Conservation (phyloP, 2,113 vertebrate species). For the Agelaius phoeniceus region DNA sequence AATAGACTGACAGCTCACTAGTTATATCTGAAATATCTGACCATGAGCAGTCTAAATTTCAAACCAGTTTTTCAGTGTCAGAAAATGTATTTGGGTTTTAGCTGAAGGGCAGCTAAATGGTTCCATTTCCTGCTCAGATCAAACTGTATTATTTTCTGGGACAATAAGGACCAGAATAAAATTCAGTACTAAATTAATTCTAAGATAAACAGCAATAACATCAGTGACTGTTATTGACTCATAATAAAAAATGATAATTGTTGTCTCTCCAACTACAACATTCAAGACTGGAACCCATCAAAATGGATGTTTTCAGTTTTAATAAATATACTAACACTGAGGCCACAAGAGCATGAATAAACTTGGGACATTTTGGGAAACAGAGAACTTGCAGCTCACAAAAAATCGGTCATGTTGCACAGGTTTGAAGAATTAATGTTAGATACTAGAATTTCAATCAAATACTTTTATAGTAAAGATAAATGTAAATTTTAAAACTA, state of each 20-base stretch:
- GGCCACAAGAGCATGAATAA: not conserved
- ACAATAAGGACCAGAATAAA: not conserved
- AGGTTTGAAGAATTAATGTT: not conserved
- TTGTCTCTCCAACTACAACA: not conserved
- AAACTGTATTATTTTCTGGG: not conserved
- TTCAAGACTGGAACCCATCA: not conserved
- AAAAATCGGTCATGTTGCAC: not conserved
- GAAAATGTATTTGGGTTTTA: not conserved
- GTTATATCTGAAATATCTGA: constrained; percentile 24
- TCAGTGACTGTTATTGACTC: not conserved
- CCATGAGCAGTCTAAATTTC: not conserved
- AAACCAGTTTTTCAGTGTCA: not conserved
- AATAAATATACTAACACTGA: not conserved
- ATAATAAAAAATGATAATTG: not conserved
- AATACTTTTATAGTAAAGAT: not conserved
- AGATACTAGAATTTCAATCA: not conserved
- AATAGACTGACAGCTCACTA: constrained; percentile 7
- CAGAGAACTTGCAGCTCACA: not conserved
- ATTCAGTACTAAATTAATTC: not conserved
- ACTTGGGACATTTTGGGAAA: not conserved
- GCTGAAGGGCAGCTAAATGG: not conserved
- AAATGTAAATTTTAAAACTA: not conserved
- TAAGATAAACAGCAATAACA: not conserved
- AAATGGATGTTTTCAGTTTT: not conserved
- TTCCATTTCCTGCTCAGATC: not conserved